These are phyloP conservation scores for Megalonaias nervosa DNA, from an alignment of 1,140 invertebrate genomes.

Conservation along the genomic window DNA sequence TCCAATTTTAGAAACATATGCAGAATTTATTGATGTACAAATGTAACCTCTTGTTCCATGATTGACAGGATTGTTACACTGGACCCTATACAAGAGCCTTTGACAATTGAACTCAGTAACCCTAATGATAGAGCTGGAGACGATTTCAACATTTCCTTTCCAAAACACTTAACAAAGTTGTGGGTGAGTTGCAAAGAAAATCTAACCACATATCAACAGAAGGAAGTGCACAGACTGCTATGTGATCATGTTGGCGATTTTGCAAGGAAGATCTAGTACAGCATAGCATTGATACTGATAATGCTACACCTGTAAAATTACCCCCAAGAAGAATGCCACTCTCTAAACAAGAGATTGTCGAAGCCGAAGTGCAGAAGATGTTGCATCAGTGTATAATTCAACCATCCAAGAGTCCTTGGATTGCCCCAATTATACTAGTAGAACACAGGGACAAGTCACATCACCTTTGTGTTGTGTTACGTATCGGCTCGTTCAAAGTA, in stretches of 20 bases:
- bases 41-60: no score
- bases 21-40: no score
- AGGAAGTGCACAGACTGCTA: no score
- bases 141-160: constrained; percentile 16
- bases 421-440: constrained; percentile 52
- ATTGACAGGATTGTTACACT: no score
- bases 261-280: constrained; percentile 1
- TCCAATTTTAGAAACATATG: no score
- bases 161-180: constrained; percentile 13
- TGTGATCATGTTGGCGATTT: no score
- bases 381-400: constrained; percentile 23
- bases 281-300: constrained; percentile 38
- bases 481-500: no score
- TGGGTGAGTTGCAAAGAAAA: not conserved
- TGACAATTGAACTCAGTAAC: not conserved
- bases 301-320: constrained; percentile 18
- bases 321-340: constrained; percentile 19
- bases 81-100: not conserved
- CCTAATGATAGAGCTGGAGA: not conserved
- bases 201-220: no score
- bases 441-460: no score
- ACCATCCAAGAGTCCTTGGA: constrained; percentile 34
- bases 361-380: constrained; percentile 28
- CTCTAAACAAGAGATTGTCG: constrained; percentile 4
- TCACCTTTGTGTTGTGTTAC: no score